Evolutionary conservation across 37 sponge, comb jelly and placozoan species (phyloP).

Genomic region (Diacarnus erythraeanus): DNA sequence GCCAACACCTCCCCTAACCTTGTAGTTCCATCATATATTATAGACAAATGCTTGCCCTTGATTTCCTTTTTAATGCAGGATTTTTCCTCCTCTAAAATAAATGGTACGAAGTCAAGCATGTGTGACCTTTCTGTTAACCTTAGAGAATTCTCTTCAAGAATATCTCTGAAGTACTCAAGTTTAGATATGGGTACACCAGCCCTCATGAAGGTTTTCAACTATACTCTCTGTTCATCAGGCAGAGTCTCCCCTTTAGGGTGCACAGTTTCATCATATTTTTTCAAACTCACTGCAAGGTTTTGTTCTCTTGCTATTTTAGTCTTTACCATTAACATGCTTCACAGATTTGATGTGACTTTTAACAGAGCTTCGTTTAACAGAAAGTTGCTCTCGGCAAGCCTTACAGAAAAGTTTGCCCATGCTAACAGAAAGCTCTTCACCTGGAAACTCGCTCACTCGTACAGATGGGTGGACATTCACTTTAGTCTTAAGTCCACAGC

Average conservation of each 20-base stretch:
- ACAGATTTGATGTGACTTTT: background rate
- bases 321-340: background rate
- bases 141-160: background rate
- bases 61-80: too few relatives aligned
- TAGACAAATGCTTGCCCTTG: conserved; percentile 1
- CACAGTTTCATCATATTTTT: background rate
- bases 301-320: background rate
- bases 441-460: background rate
- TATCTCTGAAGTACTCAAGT: background rate
- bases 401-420: background rate
- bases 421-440: background rate
- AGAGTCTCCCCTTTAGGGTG: background rate
- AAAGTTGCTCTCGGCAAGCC: background rate
- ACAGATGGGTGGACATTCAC: too few relatives aligned
- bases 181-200: background rate
- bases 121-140: background rate
- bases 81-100: too few relatives aligned
- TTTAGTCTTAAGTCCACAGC: background rate
- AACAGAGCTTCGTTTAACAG: background rate
- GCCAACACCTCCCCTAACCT: conserved; percentile 18
- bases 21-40: conserved; percentile 38
- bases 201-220: background rate
- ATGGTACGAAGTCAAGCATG: too few relatives aligned
- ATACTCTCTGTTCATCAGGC: background rate
- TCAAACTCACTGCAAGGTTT: background rate